Percentiles rank a stretch among this genome's conserved stretches.
phyloP scores from a whole-genome alignment of 2,113 vertebrate species.

The Phaethornis superciliosus region DNA sequence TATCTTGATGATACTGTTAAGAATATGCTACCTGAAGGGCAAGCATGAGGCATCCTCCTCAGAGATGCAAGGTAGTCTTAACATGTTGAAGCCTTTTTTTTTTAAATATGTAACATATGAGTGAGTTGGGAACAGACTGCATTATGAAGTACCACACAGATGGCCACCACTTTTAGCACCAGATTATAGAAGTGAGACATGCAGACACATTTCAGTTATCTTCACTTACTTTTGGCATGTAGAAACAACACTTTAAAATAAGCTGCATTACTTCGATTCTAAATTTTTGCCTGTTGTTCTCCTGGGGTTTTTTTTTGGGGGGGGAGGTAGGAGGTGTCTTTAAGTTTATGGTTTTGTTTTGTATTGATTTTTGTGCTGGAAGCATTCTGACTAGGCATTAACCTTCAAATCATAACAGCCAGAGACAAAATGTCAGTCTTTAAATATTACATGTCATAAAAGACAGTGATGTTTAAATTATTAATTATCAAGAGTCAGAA shows the following conservation, averaged over 20 bases:
- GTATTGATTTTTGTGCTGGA: neutral
- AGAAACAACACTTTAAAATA: slow-evolving; percentile 64
- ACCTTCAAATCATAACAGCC: neutral
- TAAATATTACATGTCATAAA: slow-evolving; percentile 14
- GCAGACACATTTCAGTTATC: slow-evolving; percentile 57
- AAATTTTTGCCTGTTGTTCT: neutral
- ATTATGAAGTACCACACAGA: slow-evolving; percentile 55
- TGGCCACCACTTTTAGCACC: slow-evolving; percentile 61
- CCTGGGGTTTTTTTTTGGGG: neutral
- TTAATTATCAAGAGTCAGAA: neutral
- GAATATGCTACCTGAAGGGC: neutral
- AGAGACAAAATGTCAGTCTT: slow-evolving; percentile 49
- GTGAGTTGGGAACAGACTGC: slow-evolving; percentile 60
- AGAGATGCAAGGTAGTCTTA: neutral
- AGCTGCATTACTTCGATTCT: neutral
- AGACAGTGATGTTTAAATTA: slow-evolving; percentile 15
- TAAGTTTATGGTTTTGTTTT: neutral
- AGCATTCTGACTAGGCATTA: neutral
- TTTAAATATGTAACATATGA: slow-evolving; percentile 45
- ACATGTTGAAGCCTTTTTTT: slow-evolving; percentile 3
- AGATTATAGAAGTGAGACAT: slow-evolving; percentile 68
- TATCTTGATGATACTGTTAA: neutral
- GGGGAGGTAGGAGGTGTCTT: neutral
- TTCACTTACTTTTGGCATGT: slow-evolving; percentile 54
- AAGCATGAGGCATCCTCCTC: neutral